These are phyloP conservation scores for Ondatra zibethicus DNA, from an alignment of 2,113 vertebrate species.

Conservation along the genomic window DNA sequence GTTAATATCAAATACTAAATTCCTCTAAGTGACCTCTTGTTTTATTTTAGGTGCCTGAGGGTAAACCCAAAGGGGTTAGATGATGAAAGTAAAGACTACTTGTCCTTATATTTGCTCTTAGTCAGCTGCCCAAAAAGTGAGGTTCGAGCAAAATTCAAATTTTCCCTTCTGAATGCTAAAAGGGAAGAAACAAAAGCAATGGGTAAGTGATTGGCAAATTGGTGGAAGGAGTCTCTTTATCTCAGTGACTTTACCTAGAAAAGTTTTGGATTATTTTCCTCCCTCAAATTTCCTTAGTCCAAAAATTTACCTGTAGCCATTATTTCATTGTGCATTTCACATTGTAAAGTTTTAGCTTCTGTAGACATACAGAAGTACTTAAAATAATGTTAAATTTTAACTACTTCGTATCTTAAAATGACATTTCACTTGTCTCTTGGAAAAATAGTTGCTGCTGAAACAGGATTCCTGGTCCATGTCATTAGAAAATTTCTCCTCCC, in stretches of 20 bases:
- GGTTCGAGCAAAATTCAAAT: constrained; percentile 99
- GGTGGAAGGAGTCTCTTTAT: constrained; percentile 53
- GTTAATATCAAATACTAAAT: constrained; percentile 47
- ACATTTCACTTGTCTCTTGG: constrained; percentile 22
- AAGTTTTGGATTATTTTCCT: neutral
- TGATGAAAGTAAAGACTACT: constrained; percentile 99
- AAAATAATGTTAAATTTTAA: constrained; percentile 46
- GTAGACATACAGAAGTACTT: neutral
- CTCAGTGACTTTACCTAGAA: constrained; percentile 46
- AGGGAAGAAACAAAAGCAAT: constrained; percentile 99
- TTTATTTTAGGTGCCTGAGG: constrained; percentile 95
- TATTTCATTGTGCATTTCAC: constrained; percentile 44
- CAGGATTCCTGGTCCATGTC: neutral
- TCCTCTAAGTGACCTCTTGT: constrained; percentile 74
- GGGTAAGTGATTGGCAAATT: constrained; percentile 90
- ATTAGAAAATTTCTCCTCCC: constrained; percentile 20
- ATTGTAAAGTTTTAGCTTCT: constrained; percentile 1
- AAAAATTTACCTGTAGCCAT: neutral
- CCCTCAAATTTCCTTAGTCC: neutral
- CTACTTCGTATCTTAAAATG: constrained; percentile 17
- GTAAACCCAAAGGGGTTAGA: constrained; percentile 99
- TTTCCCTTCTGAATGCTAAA: constrained; percentile 98
- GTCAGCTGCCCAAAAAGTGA: constrained; percentile 99
- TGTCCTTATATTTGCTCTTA: constrained; percentile 98
- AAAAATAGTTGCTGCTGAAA: constrained; percentile 32